Conservation (phyloP, 1,140 invertebrate species). For the Drosophila persimilis region DNA sequence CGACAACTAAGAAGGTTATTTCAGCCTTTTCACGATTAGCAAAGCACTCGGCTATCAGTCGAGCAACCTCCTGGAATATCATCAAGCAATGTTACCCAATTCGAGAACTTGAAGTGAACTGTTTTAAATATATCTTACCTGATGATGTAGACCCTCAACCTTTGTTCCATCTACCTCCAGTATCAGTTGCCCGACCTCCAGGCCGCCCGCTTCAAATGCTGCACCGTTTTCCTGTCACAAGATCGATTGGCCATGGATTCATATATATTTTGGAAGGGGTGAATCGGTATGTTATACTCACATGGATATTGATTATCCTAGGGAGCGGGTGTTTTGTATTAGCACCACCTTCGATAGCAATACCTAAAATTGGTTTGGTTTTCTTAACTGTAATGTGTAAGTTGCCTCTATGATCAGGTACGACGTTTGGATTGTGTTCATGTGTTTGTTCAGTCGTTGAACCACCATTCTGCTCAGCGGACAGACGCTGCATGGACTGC, state of each 20-base stretch:
- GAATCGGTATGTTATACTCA: constrained; percentile 82
- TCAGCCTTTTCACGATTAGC: constrained; percentile 91
- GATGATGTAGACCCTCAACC: constrained; percentile 91
- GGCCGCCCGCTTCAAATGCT: constrained; percentile 94
- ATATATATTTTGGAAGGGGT: neutral
- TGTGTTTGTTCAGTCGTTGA: constrained; percentile 85
- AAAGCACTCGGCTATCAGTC: constrained; percentile 94
- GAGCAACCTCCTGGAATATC: constrained; percentile 89
- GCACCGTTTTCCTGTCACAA: constrained; percentile 93
- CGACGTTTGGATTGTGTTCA: constrained; percentile 87
- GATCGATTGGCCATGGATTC: neutral
- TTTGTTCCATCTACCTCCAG: constrained; percentile 95
- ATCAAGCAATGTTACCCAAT: neutral
- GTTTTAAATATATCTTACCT: constrained; percentile 59
- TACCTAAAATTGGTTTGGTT: constrained; percentile 96
- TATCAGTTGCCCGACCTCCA: constrained; percentile 97
- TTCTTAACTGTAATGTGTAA: constrained; percentile 94
- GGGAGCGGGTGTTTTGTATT: constrained; percentile 97
- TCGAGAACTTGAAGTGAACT: neutral
- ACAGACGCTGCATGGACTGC: constrained; percentile 88
- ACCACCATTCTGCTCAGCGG: constrained; percentile 85
- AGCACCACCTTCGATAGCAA: constrained; percentile 97
- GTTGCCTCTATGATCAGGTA: constrained; percentile 92
- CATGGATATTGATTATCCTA: constrained; percentile 98
- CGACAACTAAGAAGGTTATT: constrained; percentile 94